phyloP scores from a whole-genome alignment of 2,113 vertebrate species.

The Oncorhynchus mykiss region DNA sequence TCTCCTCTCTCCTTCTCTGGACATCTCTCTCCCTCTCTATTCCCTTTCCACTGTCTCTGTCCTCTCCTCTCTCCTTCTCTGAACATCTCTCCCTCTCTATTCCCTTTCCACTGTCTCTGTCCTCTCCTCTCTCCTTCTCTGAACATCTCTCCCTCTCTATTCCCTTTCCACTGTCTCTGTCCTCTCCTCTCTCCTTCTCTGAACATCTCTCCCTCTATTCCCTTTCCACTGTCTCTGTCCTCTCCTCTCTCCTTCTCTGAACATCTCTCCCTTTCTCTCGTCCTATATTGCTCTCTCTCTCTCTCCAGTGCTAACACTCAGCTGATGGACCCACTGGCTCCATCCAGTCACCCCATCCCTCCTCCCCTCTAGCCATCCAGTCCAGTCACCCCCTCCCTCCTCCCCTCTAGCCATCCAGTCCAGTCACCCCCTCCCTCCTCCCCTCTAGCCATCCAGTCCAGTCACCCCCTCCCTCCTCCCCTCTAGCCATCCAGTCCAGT shows the following conservation, averaged over 20 bases:
- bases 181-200: slow-evolving; percentile 34
- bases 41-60: not conserved
- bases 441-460: too few relatives aligned
- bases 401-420: too few relatives aligned
- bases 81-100: slow-evolving; percentile 1
- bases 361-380: slow-evolving; percentile 7
- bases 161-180: not conserved
- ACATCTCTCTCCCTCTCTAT: not conserved
- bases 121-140: slow-evolving; percentile 42
- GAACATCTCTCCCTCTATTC: not conserved
- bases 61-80: slow-evolving; percentile 42
- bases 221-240: not conserved
- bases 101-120: not conserved
- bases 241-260: slow-evolving; percentile 42
- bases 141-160: slow-evolving; percentile 1
- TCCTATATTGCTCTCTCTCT: slow-evolving; percentile 5
- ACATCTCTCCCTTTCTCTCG: too few relatives aligned
- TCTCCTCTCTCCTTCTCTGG: slow-evolving; percentile 44
- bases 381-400: not conserved
- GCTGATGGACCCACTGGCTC: slow-evolving; percentile 56
- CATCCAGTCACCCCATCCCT: not conserved
- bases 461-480: too few relatives aligned
- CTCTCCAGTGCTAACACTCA: slow-evolving; percentile 53
- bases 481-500: too few relatives aligned
- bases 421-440: too few relatives aligned